Conservation (phyloP, 2,113 vertebrate species). For the Cardinalis cardinalis region DNA sequence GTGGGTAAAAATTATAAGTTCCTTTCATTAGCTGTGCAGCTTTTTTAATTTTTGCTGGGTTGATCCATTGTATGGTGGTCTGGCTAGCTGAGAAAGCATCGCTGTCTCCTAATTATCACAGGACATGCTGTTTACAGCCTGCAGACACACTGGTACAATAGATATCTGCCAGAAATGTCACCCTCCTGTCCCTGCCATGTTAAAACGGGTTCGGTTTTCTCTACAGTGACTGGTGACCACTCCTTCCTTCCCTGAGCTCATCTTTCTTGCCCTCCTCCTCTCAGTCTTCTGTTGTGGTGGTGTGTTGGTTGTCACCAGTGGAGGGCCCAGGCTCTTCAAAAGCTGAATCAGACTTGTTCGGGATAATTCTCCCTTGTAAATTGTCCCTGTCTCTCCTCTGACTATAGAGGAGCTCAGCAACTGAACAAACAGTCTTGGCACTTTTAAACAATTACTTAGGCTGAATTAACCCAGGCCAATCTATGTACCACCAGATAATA, state of each 20-base stretch:
- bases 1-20: neutral
- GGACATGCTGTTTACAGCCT: neutral
- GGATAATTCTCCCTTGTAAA: neutral
- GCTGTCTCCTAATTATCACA: neutral
- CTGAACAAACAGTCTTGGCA: neutral
- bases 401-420: neutral
- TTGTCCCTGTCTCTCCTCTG: neutral
- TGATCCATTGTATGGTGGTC: rapidly evolving
- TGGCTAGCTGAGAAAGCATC: neutral
- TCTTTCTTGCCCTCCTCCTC: neutral
- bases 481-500: neutral
- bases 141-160: neutral
- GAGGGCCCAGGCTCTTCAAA: neutral
- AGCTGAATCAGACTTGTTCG: neutral
- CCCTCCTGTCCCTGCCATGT: neutral
- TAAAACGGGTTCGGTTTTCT: neutral
- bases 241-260: neutral
- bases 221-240: neutral
- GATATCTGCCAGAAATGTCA: neutral
- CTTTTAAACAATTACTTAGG: neutral
- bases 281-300: neutral
- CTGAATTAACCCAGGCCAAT: neutral
- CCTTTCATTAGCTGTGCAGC: neutral
- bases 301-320: neutral
- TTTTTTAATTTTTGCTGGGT: neutral